These are phyloP conservation scores for Takifugu bimaculatus DNA, from an alignment of 2,113 vertebrate genomes.

Conservation along the genomic window DNA sequence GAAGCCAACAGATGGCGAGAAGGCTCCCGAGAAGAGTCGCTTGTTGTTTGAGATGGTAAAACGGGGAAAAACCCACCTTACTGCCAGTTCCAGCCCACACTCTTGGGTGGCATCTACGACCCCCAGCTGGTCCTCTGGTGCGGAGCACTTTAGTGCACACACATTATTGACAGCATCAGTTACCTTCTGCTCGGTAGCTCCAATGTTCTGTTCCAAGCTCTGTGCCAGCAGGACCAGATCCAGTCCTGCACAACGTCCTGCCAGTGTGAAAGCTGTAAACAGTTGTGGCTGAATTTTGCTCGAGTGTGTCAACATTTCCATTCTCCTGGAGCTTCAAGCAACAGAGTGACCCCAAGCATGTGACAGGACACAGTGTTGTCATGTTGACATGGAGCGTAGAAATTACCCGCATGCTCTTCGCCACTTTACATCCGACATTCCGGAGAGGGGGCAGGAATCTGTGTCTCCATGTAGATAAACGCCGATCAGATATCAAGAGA, in stretches of 20 bases:
- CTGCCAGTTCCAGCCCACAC: too few relatives aligned
- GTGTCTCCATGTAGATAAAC: slow-evolving; percentile 20
- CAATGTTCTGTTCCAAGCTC: slow-evolving; percentile 5
- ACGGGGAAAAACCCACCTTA: too few relatives aligned
- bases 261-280: slow-evolving; percentile 7
- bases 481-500: slow-evolving; percentile 43
- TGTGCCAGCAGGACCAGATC: slow-evolving; percentile 13
- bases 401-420: slow-evolving; percentile 23
- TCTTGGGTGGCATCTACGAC: too few relatives aligned
- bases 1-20: too few relatives aligned
- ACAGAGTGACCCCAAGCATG: slow-evolving; percentile 8
- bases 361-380: background rate
- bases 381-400: slow-evolving; percentile 41
- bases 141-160: background rate
- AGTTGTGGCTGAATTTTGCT: background rate
- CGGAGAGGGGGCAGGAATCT: slow-evolving; percentile 29
- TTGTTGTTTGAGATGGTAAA: too few relatives aligned
- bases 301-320: slow-evolving; percentile 19
- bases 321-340: slow-evolving; percentile 4
- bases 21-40: too few relatives aligned
- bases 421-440: slow-evolving; percentile 44
- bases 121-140: too few relatives aligned
- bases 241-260: slow-evolving; percentile 10
- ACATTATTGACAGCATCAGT: background rate
- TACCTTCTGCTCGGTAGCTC: background rate